Percentiles rank a stretch among this genome's conserved stretches.
Evolutionary conservation across 30 jellyfish, hydroid and myxozoan species (phyloP).

Genomic region (Hydra vulgaris): DNA sequence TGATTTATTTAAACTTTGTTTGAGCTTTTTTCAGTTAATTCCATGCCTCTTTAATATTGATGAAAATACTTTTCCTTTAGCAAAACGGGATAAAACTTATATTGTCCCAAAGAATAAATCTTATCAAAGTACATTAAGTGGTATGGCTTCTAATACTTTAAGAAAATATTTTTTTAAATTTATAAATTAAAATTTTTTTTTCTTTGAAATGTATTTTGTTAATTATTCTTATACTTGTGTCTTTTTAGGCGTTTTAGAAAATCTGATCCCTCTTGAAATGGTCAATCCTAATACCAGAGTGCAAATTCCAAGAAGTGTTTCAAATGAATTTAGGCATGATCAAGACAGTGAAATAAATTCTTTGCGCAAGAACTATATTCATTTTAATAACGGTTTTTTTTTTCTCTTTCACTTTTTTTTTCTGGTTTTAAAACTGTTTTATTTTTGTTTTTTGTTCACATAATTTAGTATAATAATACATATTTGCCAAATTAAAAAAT

Average conservation of each 20-base stretch:
- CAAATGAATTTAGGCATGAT: neutral
- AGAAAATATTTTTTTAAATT: neutral
- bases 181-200: neutral
- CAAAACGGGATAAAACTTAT: slow-evolving; percentile 42
- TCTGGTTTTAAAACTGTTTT: no score
- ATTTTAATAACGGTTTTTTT: neutral
- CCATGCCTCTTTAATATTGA: no score
- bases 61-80: slow-evolving; percentile 14
- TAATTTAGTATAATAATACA: no score
- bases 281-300: neutral
- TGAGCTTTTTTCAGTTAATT: no score
- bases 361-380: neutral
- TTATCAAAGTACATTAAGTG: slow-evolving; percentile 10
- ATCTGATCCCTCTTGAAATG: neutral
- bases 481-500: no score
- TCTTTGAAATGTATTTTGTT: neutral
- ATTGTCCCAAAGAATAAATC: slow-evolving; percentile 27
- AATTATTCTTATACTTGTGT: neutral
- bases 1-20: neutral
- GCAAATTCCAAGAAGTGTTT: slow-evolving; percentile 26
- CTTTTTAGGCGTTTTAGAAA: slow-evolving; percentile 4
- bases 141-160: slow-evolving; percentile 18
- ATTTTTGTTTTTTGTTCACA: no score
- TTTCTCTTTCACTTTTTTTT: no score
- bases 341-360: no score